phyloP scores from a whole-genome alignment of 2,797 vertebrate species.

The Falco berigora region DNA sequence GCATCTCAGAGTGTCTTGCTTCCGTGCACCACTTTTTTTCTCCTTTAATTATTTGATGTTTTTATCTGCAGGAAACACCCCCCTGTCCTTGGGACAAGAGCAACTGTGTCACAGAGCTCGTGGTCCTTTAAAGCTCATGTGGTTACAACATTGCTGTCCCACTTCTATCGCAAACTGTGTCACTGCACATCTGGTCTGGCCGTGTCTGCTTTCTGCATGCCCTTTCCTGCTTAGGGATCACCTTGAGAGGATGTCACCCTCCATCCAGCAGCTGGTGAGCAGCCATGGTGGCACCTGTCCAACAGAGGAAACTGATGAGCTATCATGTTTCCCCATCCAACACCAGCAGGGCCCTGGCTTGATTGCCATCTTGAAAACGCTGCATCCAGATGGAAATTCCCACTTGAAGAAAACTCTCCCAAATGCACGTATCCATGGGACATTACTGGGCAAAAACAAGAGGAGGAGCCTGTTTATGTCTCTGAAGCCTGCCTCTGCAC shows the following conservation, averaged over 20 bases:
- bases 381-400: constrained; percentile 46
- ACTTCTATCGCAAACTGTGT: background rate
- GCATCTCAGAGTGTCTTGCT: background rate
- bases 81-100: background rate
- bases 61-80: background rate
- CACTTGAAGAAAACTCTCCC: background rate
- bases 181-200: background rate
- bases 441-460: background rate
- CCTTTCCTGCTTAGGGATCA: constrained; percentile 19
- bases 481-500: background rate
- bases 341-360: constrained; percentile 16
- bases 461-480: background rate
- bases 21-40: background rate
- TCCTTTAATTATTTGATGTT: background rate
- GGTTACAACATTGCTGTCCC: background rate
- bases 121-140: background rate
- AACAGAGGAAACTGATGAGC: background rate
- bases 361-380: constrained; percentile 11
- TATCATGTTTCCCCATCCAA: constrained; percentile 6
- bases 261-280: background rate
- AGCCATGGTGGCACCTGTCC: constrained; percentile 23
- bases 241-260: background rate
- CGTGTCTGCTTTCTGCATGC: background rate
- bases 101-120: background rate
- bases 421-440: background rate